Conservation (phyloP, 2,113 vertebrate genomes). For the Camelus dromedarius region DNA sequence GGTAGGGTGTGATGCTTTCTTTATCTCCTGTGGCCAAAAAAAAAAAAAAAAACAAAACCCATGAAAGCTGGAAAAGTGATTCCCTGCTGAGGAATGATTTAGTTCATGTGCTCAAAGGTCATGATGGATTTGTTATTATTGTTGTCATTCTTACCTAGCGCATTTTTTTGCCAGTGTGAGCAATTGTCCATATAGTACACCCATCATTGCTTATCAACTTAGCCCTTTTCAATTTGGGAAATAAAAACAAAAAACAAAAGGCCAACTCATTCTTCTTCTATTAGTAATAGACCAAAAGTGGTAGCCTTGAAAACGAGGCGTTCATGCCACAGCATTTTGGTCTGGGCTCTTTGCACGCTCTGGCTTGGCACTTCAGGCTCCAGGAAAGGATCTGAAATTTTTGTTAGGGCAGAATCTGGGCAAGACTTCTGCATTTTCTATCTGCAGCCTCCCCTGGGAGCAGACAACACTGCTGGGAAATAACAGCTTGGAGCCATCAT, state of each 20-base stretch:
- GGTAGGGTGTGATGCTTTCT: background rate
- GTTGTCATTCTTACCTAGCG: constrained; percentile 45
- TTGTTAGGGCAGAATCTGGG: background rate
- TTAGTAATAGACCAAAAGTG: constrained; percentile 13
- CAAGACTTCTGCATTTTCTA: background rate
- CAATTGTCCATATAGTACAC: background rate
- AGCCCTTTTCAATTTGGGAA: background rate
- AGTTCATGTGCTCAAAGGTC: background rate
- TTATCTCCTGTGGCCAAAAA: constrained; percentile 33
- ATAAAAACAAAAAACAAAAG: background rate
- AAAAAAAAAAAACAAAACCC: background rate
- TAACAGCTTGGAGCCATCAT: background rate
- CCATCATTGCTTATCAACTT: background rate
- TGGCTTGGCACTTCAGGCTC: background rate
- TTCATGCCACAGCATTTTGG: background rate
- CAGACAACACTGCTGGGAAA: background rate
- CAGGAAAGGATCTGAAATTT: background rate
- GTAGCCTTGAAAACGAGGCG: background rate
- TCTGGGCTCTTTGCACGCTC: too few species aligned
- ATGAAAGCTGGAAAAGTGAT: constrained; percentile 45
- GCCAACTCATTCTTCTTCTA: background rate
- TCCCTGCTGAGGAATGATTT: background rate
- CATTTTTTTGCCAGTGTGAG: constrained; percentile 1
- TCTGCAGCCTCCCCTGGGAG: background rate
- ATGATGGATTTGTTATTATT: background rate